phyloP scores from a whole-genome alignment of 1,140 invertebrate species.

The Macrocentrus cingulum region DNA sequence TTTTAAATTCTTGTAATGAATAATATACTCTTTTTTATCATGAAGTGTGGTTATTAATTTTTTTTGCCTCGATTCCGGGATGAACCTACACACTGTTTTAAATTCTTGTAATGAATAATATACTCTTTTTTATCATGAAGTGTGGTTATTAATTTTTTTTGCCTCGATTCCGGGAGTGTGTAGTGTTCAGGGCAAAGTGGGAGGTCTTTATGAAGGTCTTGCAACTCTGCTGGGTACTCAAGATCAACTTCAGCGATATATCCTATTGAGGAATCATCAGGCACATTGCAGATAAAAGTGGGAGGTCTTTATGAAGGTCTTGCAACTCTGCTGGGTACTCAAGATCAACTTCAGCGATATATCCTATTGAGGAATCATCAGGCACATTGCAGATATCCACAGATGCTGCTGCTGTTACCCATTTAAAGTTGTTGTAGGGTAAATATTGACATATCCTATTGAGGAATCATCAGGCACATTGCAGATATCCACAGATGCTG shows the following conservation, averaged over 20 bases:
- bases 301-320: conserved; percentile 47
- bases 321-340: conserved; percentile 24
- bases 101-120: no score
- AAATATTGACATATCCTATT: no score
- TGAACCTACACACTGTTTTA: no score
- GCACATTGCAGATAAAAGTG: no score
- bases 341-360: conserved; percentile 54
- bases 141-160: conserved; percentile 47
- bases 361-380: conserved; percentile 52
- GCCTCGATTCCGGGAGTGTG: conserved; percentile 30
- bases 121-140: no score
- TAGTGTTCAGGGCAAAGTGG: conserved; percentile 41
- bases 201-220: no score
- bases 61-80: no score
- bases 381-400: conserved; percentile 38
- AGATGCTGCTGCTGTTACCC: conserved; percentile 40
- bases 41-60: conserved; percentile 41
- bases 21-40: conserved; percentile 23
- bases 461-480: no score
- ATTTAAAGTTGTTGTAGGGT: conserved; percentile 53
- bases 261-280: no score
- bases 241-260: no score
- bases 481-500: no score
- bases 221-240: no score
- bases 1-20: conserved; percentile 39